Evolutionary conservation across 2,113 vertebrate species (phyloP), one percentile per base, ranked within the genome.

Genomic region (Drymodes brunneopygia): DNA sequence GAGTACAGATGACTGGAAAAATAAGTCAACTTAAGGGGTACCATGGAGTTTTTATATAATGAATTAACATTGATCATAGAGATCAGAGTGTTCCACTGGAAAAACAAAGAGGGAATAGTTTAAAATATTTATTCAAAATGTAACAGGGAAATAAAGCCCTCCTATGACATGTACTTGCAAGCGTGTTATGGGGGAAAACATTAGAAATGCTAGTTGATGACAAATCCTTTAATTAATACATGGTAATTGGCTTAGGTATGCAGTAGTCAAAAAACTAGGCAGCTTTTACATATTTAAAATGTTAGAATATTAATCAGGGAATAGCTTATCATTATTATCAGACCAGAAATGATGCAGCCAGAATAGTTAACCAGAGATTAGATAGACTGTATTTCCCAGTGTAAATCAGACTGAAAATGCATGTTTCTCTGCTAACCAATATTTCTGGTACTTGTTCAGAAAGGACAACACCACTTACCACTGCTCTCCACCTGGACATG

Each of bases 201-300:
- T 95, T 77, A 88, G 67, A 96, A 97, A 93, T 62, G 77, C 40
- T 81, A 88, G 73, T 48, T 95, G 87, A 90, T 66, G 47, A 92
- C 78, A 97, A 97, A 93, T 47, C 44, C 45, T 94, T 97, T 96
- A 96, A 96, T 98, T 97, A 97, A 95, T 23, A 56, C 86, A 60
- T 15, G 8, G 27, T 72, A 94, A 91, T 78, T 95, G 61, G 40
- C 72, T 81, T 95, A 86, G 70, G 57, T 96, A 96, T 72, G 78
- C 78, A 93, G 33, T 89, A 86, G 77, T 75, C 69, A 97, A 94
- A 97, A 97, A 96, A 96, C 91, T 86, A 96, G 54, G 78, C 94
- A 64, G 25, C 58, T 95, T 97, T 97, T 95, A 95, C 94, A 94
- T 96, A 97, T 97, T 97, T 97, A 97, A 97, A 50, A 86, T 71